Percentiles rank a stretch among this genome's conserved stretches.
Evolutionary conservation across 2,113 vertebrate genomes (phyloP).

Genomic region (Catharus minimus): DNA sequence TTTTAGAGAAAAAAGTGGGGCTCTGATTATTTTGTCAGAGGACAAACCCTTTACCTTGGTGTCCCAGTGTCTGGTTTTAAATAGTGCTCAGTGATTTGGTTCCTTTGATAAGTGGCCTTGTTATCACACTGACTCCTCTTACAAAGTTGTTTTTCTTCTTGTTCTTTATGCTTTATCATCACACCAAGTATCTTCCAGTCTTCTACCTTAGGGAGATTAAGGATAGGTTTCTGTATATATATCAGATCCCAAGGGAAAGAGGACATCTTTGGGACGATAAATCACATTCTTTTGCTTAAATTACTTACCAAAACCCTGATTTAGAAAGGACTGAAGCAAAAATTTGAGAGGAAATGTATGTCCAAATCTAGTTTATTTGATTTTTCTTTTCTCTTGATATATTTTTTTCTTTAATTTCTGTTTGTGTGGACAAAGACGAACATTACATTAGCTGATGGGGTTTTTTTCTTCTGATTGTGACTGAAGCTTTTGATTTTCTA

Average conservation of each 20-base stretch:
- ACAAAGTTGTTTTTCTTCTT: background rate
- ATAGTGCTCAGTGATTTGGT: background rate
- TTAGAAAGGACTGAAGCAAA: background rate
- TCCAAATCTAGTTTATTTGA: background rate
- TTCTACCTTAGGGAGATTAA: background rate
- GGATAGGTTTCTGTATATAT: background rate
- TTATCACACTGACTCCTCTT: background rate
- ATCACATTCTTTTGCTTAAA: background rate
- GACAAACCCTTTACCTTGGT: background rate
- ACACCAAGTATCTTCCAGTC: background rate
- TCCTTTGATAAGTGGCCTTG: background rate
- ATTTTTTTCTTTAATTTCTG: background rate
- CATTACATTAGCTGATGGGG: fast-evolving
- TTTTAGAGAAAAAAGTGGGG: background rate
- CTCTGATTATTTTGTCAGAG: background rate
- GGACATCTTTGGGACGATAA: background rate
- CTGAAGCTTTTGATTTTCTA: background rate
- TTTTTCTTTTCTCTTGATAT: background rate
- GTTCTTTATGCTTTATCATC: background rate
- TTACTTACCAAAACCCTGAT: background rate
- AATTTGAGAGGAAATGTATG: background rate
- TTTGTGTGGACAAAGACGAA: background rate
- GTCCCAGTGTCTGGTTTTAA: background rate
- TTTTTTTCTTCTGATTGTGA: background rate
- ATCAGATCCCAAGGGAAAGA: background rate